Evolutionary conservation across 2,888 invertebrate species (phyloP).

Genomic region (Sipha maydis): DNA sequence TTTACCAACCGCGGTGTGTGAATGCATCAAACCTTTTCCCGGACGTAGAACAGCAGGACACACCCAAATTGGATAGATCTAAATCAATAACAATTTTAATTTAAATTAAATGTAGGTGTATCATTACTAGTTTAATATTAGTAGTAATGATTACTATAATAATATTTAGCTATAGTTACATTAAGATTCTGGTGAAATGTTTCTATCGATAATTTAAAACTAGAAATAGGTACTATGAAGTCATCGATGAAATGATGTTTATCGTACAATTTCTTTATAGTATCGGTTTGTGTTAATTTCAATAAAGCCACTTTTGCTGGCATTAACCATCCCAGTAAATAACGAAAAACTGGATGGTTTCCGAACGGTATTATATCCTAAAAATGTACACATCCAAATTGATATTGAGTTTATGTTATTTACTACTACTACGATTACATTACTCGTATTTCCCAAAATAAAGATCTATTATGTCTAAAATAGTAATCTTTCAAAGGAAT

Average conservation of each 20-base stretch:
- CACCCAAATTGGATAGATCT: slow-evolving; percentile 86
- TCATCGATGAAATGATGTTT: slow-evolving; percentile 83
- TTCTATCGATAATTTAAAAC: slow-evolving; percentile 73
- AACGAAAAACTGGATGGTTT: slow-evolving; percentile 78
- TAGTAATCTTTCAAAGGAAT: slow-evolving; percentile 85
- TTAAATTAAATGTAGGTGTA: neutral
- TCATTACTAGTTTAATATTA: neutral
- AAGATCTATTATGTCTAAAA: slow-evolving; percentile 81
- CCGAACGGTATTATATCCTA: slow-evolving; percentile 87
- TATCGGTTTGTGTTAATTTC: slow-evolving; percentile 80
- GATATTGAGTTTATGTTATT: neutral
- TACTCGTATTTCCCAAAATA: slow-evolving; percentile 87
- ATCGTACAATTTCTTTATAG: slow-evolving; percentile 78
- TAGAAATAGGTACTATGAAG: slow-evolving; percentile 79
- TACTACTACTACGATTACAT: slow-evolving; percentile 10
- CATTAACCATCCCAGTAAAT: slow-evolving; percentile 81
- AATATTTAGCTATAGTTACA: slow-evolving; percentile 67
- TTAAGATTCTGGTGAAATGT: slow-evolving; percentile 76
- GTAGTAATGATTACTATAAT: neutral
- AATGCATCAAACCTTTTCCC: slow-evolving; percentile 78
- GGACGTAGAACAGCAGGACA: slow-evolving; percentile 80
- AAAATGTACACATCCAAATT: slow-evolving; percentile 61
- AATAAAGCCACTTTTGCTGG: slow-evolving; percentile 84
- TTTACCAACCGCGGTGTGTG: slow-evolving; percentile 68
- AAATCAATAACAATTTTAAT: slow-evolving; percentile 63